Percentiles rank a stretch among this genome's conserved stretches.
These are phyloP conservation scores for Meles meles DNA, from an alignment of 2,113 vertebrate species.

Conservation along the genomic window DNA sequence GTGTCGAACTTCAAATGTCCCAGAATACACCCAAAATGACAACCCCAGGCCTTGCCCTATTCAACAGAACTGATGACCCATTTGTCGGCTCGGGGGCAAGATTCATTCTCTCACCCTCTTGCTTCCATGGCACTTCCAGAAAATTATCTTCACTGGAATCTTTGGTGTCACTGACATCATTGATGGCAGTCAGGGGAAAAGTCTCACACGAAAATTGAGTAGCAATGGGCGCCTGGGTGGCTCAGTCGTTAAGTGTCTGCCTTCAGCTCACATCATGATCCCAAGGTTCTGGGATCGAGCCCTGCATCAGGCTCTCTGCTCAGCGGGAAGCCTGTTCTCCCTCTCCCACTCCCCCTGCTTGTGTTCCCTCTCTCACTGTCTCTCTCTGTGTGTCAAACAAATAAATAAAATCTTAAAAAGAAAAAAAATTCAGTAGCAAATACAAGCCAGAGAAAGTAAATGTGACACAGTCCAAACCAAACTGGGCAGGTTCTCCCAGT, in stretches of 20 bases:
- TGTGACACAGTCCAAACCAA: not conserved
- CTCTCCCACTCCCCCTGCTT: too few species aligned
- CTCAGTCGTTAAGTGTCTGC: too few species aligned
- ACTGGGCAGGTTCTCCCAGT: not conserved
- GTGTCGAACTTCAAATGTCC: slow-evolving; percentile 11
- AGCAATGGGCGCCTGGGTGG: not conserved
- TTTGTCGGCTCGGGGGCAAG: not conserved
- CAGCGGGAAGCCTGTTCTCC: too few species aligned
- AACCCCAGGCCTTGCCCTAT: not conserved
- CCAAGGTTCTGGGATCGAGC: too few species aligned
- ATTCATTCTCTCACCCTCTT: slow-evolving; percentile 30
- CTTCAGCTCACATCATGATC: too few species aligned
- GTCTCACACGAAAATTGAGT: not conserved
- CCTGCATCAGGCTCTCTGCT: too few species aligned
- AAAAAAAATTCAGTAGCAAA: not conserved
- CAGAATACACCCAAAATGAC: not conserved
- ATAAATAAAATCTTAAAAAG: too few species aligned
- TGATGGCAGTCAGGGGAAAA: not conserved
- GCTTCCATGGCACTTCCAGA: not conserved
- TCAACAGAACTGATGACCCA: not conserved
- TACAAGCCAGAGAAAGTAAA: not conserved
- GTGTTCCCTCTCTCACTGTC: too few species aligned
- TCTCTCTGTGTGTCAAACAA: too few species aligned
- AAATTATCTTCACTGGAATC: not conserved
- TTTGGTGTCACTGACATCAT: slow-evolving; percentile 11